Evolutionary conservation across 2,113 vertebrate species (phyloP).

Genomic region (Helogale parvula): DNA sequence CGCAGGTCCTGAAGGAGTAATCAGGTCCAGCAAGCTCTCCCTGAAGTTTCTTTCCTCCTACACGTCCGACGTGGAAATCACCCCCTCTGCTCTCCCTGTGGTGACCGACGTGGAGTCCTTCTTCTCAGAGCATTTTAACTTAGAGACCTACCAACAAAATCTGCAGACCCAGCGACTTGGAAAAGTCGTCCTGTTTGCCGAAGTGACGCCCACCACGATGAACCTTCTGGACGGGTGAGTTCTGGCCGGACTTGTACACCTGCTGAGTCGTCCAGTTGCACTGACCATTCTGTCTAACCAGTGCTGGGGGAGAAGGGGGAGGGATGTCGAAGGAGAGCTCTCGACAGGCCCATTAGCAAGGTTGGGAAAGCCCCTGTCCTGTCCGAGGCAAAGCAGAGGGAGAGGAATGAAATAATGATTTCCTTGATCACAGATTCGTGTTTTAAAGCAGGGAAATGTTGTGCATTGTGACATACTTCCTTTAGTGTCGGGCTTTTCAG

Average conservation of each 20-base stretch:
- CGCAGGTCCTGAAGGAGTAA: slow-evolving; percentile 80
- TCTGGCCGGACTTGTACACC: too few relatives aligned
- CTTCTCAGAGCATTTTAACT: slow-evolving; percentile 87
- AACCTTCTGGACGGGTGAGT: slow-evolving; percentile 94
- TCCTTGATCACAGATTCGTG: not conserved
- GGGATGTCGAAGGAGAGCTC: fast-evolving
- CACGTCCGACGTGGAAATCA: slow-evolving; percentile 73
- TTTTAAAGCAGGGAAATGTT: not conserved
- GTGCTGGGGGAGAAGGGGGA: not conserved
- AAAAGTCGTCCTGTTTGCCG: slow-evolving; percentile 89
- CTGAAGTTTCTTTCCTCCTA: slow-evolving; percentile 84
- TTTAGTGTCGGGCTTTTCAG: not conserved
- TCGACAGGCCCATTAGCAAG: not conserved
- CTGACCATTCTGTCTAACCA: not conserved
- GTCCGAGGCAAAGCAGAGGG: not conserved
- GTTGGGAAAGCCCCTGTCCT: fast-evolving
- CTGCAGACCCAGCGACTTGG: slow-evolving; percentile 90
- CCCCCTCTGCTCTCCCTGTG: slow-evolving; percentile 84
- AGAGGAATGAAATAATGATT: not conserved
- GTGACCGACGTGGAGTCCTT: slow-evolving; percentile 82
- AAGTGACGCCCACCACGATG: slow-evolving; percentile 93
- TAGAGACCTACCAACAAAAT: slow-evolving; percentile 88
- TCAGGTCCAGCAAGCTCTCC: slow-evolving; percentile 86
- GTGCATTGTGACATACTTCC: not conserved
- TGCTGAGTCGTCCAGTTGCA: not conserved